Evolutionary conservation across 2,888 invertebrate species (phyloP).

Genomic region (Magallana nippona): DNA sequence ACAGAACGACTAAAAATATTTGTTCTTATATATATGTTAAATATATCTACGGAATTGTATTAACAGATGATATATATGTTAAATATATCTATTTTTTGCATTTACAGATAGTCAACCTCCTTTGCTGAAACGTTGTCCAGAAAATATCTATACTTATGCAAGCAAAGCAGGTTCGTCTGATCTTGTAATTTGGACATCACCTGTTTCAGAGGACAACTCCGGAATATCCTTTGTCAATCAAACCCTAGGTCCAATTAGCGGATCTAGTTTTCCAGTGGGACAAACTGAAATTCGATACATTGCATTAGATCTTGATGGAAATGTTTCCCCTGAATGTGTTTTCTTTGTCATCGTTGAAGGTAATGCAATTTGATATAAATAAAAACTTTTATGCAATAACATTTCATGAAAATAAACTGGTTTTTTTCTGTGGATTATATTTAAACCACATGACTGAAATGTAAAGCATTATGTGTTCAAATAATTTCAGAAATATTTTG

Average conservation of each 20-base stretch:
- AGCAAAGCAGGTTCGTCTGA: conserved; percentile 27
- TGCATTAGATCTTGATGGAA: conserved; percentile 39
- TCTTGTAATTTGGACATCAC: conserved; percentile 38
- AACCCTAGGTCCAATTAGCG: conserved; percentile 22
- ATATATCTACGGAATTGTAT: too few relatives aligned
- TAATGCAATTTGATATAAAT: neutral
- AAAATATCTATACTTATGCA: conserved; percentile 30
- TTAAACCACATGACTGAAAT: too few relatives aligned
- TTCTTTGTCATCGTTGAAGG: conserved; percentile 46
- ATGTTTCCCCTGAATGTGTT: conserved; percentile 43
- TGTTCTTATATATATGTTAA: too few relatives aligned
- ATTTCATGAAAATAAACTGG: too few relatives aligned
- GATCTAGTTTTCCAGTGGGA: conserved; percentile 35
- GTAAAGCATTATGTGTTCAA: too few relatives aligned
- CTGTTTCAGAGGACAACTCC: conserved; percentile 45
- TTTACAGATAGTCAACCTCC: conserved; percentile 40
- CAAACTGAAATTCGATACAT: conserved; percentile 37
- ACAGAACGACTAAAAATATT: too few relatives aligned
- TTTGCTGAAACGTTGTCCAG: conserved; percentile 36
- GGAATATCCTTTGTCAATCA: conserved; percentile 25
- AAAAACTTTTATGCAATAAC: neutral
- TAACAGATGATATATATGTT: too few relatives aligned
- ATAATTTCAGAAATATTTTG: conserved; percentile 33
- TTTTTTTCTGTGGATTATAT: too few relatives aligned
- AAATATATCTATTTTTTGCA: too few relatives aligned